Evolutionary conservation across 2,888 invertebrate genomes (phyloP).

Genomic region (Kuschelorhynchus macadamiae): DNA sequence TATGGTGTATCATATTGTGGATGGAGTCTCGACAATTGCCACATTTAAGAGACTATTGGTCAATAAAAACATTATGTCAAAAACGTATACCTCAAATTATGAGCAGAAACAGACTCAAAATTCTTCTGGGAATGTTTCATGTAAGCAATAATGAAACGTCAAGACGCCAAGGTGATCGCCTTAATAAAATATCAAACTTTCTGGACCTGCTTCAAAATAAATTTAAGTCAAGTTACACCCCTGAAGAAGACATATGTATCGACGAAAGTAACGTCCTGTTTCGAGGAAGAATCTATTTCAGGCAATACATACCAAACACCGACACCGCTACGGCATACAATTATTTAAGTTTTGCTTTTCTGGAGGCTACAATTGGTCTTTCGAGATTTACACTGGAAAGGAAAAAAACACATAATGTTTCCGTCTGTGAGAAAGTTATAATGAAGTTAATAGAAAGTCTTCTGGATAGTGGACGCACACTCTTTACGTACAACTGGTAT

Average conservation of each 20-base stretch:
- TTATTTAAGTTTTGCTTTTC: slow-evolving; percentile 45
- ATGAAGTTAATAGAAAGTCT: slow-evolving; percentile 40
- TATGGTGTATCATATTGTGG: too few species aligned
- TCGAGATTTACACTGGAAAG: slow-evolving; percentile 47
- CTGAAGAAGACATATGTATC: slow-evolving; percentile 53
- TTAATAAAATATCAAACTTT: slow-evolving; percentile 33
- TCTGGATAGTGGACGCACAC: slow-evolving; percentile 45
- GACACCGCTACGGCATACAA: background rate
- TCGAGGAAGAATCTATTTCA: slow-evolving; percentile 45
- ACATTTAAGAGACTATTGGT: too few species aligned
- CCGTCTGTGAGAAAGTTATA: too few species aligned
- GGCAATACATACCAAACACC: too few species aligned
- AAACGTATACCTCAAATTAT: too few species aligned
- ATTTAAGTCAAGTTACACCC: slow-evolving; percentile 50
- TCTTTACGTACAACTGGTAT: slow-evolving; percentile 56
- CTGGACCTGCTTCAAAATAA: slow-evolving; percentile 35
- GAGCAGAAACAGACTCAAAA: too few species aligned
- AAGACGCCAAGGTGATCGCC: slow-evolving; percentile 9
- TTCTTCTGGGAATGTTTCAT: slow-evolving; percentile 9
- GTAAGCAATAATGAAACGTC: slow-evolving; percentile 7
- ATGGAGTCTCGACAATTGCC: too few species aligned
- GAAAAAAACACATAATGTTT: slow-evolving; percentile 1
- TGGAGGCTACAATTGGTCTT: slow-evolving; percentile 45
- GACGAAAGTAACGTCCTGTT: slow-evolving; percentile 53
- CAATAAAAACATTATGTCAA: too few species aligned